A percentile compares a stretch with the other conserved stretches of the same genome.
These are phyloP conservation scores for Tetraodon nigroviridis DNA, from an alignment of 2,113 vertebrate species.

Conservation along the genomic window DNA sequence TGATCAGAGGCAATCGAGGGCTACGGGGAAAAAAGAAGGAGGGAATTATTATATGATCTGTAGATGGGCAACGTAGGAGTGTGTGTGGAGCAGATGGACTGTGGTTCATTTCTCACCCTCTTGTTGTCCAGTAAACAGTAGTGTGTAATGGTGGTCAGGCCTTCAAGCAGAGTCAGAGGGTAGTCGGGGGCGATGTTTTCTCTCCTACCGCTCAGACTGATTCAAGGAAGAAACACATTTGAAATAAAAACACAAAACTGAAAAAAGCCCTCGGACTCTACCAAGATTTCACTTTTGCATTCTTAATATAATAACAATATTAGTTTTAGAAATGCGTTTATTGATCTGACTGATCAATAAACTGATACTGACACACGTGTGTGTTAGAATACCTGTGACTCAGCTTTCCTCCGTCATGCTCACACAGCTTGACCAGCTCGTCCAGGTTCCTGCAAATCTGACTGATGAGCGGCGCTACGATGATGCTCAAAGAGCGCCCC, in stretches of 20 bases:
- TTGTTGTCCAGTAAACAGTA: slow-evolving; percentile 91
- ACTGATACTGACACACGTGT: too few relatives aligned
- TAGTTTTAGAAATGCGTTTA: background rate
- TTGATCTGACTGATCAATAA: too few relatives aligned
- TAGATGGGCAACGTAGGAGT: background rate
- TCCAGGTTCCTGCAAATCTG: slow-evolving; percentile 96
- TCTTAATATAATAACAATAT: background rate
- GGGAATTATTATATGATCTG: background rate
- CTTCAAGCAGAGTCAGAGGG: slow-evolving; percentile 90
- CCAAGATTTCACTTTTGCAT: background rate
- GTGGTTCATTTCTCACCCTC: slow-evolving; percentile 72
- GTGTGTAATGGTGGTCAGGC: slow-evolving; percentile 89
- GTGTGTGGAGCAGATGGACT: background rate
- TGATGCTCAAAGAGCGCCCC: slow-evolving; percentile 89
- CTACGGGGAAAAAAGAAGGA: slow-evolving; percentile 51
- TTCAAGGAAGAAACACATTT: slow-evolving; percentile 10
- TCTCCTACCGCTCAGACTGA: slow-evolving; percentile 77
- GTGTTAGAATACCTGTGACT: slow-evolving; percentile 72
- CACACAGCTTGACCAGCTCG: slow-evolving; percentile 87
- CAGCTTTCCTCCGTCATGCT: slow-evolving; percentile 81
- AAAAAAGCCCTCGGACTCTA: too few relatives aligned
- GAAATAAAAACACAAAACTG: background rate
- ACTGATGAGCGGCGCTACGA: slow-evolving; percentile 83
- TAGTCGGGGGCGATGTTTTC: slow-evolving; percentile 96
- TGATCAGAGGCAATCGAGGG: slow-evolving; percentile 71